Evolutionary conservation across 1,140 invertebrate genomes (phyloP), one percentile per base, ranked within the genome.

Genomic region (Bombus sylvicola): DNA sequence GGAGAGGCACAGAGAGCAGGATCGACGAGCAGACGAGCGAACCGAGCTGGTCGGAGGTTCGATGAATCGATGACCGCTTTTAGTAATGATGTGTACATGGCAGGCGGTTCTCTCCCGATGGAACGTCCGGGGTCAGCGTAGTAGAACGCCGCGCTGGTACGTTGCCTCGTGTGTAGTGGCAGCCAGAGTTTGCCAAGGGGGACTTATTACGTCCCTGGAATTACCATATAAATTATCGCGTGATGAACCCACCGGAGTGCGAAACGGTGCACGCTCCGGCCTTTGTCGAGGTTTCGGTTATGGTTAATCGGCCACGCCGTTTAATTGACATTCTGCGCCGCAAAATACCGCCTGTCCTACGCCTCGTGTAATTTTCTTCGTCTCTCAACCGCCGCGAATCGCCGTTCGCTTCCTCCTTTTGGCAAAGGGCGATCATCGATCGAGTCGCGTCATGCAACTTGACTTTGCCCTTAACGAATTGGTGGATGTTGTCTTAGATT

Each of bases 141-240:
- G 81, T 84, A 85, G 89, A 77, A 89, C 88, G 77, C 12, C 77
- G 72, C 62, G 72, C 39, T 57, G 47, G 78, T 77, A 66, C 80
- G 90, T 82, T 85, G 88, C 87, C 84, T 91, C 91, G 91, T 91
- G 89, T 92, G 92, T 93, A 92, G 91, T 85, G 92, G 92, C 89
- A 87, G 88, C 78, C 87, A 83, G 87, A 92, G 92, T 93, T 93
- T 90, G 88, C 90, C 90, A 89, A 93, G 92, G 91, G 87, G 91
- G 91, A 93, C 93, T 93, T 93, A 93, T 93, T 93, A 93, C 93
- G 91, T 92, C 89, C 93, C 91, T 89, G 85, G 90, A 89, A 93
- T 93, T 93, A 93, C 92, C 92, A 93, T 93, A 93, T 93, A 93
- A 93, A 93, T 93, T 93, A 93, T 93, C 92, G 90, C 90, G 91